Evolutionary conservation across 2,888 invertebrate genomes (phyloP), one percentile per base, ranked within the genome.

Genomic region (Philaethria dido): DNA sequence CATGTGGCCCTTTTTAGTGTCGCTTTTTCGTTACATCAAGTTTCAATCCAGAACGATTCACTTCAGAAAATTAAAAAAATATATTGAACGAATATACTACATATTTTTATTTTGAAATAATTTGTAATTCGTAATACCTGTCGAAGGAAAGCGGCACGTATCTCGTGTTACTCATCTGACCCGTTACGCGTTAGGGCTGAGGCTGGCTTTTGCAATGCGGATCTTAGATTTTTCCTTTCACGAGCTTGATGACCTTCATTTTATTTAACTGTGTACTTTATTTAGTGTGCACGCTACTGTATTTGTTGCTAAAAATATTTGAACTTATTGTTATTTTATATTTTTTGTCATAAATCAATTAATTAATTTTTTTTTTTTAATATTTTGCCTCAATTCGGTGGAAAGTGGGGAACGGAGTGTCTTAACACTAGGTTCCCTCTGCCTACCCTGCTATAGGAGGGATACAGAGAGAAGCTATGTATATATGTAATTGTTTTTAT

Each of bases 181-280:
- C 64, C 59, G 59, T 60, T 65, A 50, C 64, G 44, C 59, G 59
- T 65, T 39, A 65, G 59, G 59, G 59, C 54, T 62, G 36, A 55
- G 55, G 50, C 62, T 65, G 45, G 20, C 69, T 66, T 66, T 68
- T 61, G 68, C 63, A 68, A 70, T 66, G 68, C 70, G 70, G 70
- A 70, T 68, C 68, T 70, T 62, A 70, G 68, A 61, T 70, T 63
- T 66, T 68, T 68, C 70, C 70, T 70, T 68, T 70, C 68, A 68
- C 69, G 20, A 48, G 64, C 60, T 66, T 45, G 13, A 33, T 61
- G 63, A 54, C 68, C 70, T 70, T 68, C 63, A 68, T 68, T 42
- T 52, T 52, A 33, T 52, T 33, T 52, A 16, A 16, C 33, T 16
- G 29, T 5, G 16, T 52, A 52, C 13, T 52, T 16, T 8, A 50